phyloP scores from a whole-genome alignment of 2,113 vertebrate genomes.

The Ophthalmolycus amberensis region DNA sequence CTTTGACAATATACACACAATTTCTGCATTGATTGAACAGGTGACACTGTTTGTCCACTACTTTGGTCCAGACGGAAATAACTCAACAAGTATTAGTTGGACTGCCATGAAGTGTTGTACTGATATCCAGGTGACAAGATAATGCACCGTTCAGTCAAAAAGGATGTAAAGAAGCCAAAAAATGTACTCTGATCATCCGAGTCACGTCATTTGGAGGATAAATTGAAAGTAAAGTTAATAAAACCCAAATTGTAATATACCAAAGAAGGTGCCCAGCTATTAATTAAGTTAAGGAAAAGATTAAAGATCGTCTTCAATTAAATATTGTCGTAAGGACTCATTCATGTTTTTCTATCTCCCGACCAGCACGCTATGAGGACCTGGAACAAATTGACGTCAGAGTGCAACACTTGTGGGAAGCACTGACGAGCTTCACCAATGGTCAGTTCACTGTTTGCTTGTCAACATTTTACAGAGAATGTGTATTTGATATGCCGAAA shows the following conservation, averaged over 20 bases:
- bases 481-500: neutral
- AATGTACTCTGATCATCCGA: neutral
- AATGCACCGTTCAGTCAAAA: neutral
- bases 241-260: neutral
- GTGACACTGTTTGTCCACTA: neutral
- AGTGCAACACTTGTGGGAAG: conserved; percentile 97
- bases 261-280: neutral
- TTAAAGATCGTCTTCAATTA: neutral
- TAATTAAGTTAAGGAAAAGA: neutral
- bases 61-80: neutral
- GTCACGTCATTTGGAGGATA: neutral
- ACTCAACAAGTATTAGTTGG: neutral
- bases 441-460: conserved; percentile 79
- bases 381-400: conserved; percentile 90
- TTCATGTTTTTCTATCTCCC: conserved; percentile 8
- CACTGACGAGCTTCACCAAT: conserved; percentile 96
- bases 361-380: conserved; percentile 93
- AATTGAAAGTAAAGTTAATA: neutral
- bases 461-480: rapidly evolving
- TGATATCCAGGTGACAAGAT: neutral
- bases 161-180: neutral
- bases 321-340: neutral
- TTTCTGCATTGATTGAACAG: neutral
- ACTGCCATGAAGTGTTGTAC: neutral
- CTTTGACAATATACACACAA: neutral